Base-by-base conservation (phyloP, 2,888 invertebrate genomes). In the Lydus trimaculatus region DNA sequence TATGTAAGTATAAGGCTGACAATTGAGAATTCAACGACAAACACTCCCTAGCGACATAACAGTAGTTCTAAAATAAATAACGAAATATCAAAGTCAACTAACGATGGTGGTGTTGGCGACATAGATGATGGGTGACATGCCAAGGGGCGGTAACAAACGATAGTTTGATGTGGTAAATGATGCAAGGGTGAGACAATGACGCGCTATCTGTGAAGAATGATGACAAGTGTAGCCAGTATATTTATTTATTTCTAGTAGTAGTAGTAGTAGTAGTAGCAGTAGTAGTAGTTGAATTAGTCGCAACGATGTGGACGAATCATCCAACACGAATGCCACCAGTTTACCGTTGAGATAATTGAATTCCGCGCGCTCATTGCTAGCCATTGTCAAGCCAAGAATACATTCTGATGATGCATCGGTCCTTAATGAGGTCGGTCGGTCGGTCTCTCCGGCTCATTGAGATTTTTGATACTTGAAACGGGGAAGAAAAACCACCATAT, bases 81-180 rank as follows among this genome's bases (percentile, higher is more conserved):
- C 48, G 58, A 64, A 64, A 64, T 52, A 64, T 36, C 36, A 52
- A 58, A 64, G 58, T 36, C 64, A 58, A 58, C 58, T 64, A 64
- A 64, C 64, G 64, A 58, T 39, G 25, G 15, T 58, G 63, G 36
- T 23, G 61, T 17, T 36, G 23, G 31, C 5, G n/a, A n/a, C 31
- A 20, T 48, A 13, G 25, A 15, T 25, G 56, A 25, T n/a, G 39
- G 61, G 33, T 61, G 61, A 68, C 39, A 31, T 33, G 61, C 31
- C 43, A 39, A 13, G 7, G 72, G 78, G 75, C 76, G 77, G 79
- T 84, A 81, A 84, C 82, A 84, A 84, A 84, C 82, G 84, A 84
- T 79, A 82, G 80, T 84, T 84, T 84, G 84, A 84, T 84, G 84
- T 79, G 84, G 80, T 84, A 84, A 84, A 84, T 84, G 84, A 84